phyloP scores from a whole-genome alignment of 2,797 vertebrate genomes.

The Premnoplex brunnescens region DNA sequence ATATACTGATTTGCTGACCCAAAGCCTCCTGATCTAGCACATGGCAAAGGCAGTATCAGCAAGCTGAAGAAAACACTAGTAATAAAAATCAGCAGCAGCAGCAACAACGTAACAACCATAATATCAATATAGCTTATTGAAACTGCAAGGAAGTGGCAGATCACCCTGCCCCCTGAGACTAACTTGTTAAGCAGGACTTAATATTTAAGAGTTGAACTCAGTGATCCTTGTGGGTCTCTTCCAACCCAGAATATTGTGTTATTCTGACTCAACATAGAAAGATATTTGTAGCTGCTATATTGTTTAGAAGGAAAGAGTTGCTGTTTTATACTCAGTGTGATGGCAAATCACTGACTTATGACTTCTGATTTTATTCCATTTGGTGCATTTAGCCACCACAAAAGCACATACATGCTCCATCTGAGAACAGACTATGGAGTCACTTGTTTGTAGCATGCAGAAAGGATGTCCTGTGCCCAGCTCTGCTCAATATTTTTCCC shows the following conservation, averaged over 20 bases:
- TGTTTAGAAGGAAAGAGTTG: background rate
- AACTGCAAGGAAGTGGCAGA: background rate
- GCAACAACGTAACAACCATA: background rate
- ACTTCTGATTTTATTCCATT: background rate
- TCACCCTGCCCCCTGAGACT: background rate
- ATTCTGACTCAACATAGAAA: background rate
- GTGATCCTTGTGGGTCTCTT: background rate
- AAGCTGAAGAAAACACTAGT: background rate
- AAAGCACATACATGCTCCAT: background rate
- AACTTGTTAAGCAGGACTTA: background rate
- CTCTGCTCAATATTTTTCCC: background rate
- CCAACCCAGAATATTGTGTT: background rate
- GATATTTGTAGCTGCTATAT: background rate
- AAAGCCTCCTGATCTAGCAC: background rate
- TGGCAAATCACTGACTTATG: background rate
- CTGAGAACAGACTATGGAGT: background rate
- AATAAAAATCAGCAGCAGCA: rapidly evolving
- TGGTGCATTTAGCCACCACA: background rate
- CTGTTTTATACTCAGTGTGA: background rate
- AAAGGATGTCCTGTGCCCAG: background rate
- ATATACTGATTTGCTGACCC: background rate
- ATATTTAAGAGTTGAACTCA: background rate
- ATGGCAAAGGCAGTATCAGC: background rate
- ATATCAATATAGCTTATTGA: background rate
- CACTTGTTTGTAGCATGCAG: background rate